phyloP scores from a whole-genome alignment of 2,113 vertebrate genomes.

The Cephalophus harveyi region DNA sequence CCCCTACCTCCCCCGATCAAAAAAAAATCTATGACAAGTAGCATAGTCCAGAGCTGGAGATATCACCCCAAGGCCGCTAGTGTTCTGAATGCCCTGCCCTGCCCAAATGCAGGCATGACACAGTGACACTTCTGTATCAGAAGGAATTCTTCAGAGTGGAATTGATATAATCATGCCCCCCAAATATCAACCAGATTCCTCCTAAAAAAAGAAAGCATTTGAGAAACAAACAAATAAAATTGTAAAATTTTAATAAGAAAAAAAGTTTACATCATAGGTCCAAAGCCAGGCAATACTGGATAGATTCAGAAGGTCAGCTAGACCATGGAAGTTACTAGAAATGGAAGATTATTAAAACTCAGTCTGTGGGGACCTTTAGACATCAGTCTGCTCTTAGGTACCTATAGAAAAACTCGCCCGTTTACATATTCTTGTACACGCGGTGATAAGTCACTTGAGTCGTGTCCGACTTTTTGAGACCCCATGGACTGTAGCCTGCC shows the following conservation, averaged over 20 bases:
- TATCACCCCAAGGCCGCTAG: background rate
- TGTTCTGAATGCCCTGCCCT: background rate
- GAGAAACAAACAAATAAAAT: constrained; percentile 28
- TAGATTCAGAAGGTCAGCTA: background rate
- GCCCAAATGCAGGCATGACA: background rate
- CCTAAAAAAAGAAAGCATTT: background rate
- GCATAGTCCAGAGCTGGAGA: background rate
- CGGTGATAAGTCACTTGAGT: background rate
- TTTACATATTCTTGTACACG: background rate
- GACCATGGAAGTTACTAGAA: background rate
- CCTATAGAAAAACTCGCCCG: background rate
- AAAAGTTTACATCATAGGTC: background rate
- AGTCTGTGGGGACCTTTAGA: background rate
- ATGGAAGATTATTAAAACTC: background rate
- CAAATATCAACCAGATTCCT: background rate
- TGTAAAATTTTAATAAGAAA: background rate
- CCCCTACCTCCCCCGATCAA: rapidly evolving
- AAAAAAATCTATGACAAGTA: background rate
- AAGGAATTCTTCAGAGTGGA: background rate
- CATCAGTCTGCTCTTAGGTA: background rate
- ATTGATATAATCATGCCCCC: background rate
- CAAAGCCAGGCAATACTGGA: background rate
- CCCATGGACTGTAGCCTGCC: background rate
- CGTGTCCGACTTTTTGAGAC: background rate
- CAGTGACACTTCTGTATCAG: background rate